Percentiles rank a stretch among this genome's conserved stretches.
phyloP scores from a whole-genome alignment of 2,113 vertebrate species.

The Corvus moneduloides region DNA sequence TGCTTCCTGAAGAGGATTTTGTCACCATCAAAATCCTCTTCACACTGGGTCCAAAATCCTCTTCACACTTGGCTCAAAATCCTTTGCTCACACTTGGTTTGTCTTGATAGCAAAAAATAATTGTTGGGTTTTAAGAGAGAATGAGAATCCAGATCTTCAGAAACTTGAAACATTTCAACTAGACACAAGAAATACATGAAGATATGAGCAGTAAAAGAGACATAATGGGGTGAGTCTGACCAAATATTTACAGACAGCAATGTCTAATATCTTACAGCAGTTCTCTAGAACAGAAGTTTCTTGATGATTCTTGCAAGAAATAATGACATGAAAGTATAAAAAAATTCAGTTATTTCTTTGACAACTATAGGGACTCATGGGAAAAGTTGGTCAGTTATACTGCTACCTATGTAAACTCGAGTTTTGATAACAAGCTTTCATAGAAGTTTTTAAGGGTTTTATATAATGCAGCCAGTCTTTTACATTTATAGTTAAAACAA shows the following conservation, averaged over 20 bases:
- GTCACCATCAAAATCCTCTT: background rate
- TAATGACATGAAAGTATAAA: background rate
- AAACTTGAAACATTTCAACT: background rate
- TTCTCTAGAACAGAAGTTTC: background rate
- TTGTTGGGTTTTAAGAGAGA: background rate
- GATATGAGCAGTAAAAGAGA: background rate
- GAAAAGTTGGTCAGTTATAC: background rate
- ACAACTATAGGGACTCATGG: background rate
- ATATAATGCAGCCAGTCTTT: conserved; percentile 49
- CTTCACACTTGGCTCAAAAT: background rate
- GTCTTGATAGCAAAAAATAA: background rate
- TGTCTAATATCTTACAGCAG: background rate
- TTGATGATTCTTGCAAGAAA: background rate
- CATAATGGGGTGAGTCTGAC: background rate
- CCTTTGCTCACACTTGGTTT: background rate
- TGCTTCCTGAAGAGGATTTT: background rate
- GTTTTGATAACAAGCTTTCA: conserved; percentile 12
- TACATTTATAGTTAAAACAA: conserved; percentile 68
- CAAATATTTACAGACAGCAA: background rate
- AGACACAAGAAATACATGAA: background rate
- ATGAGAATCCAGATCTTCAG: background rate
- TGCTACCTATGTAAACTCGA: conserved; percentile 16
- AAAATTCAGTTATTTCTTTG: background rate
- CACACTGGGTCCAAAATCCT: background rate
- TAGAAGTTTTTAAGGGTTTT: conserved; percentile 52